phyloP scores from a whole-genome alignment of 2,797 vertebrate species.

The Sebastes umbrosus region DNA sequence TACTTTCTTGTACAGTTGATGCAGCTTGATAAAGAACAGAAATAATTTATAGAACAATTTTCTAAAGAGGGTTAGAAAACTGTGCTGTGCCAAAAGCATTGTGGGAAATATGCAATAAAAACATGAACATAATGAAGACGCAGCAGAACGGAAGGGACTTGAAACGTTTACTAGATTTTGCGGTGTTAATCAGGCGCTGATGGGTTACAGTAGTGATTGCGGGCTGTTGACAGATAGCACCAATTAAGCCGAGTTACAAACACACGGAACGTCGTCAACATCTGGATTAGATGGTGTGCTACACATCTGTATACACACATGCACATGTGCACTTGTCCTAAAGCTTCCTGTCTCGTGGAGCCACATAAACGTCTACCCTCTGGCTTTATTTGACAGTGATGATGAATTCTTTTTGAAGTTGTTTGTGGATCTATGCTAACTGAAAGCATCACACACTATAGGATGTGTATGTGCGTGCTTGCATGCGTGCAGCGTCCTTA shows the following conservation, averaged over 20 bases:
- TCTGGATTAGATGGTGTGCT: conserved; percentile 29
- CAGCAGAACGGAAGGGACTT: not conserved
- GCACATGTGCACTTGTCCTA: not conserved
- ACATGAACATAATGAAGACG: not conserved
- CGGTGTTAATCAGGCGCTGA: not conserved
- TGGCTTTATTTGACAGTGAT: not conserved
- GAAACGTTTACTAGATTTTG: not conserved
- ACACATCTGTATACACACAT: conserved; percentile 15
- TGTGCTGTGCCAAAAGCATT: not conserved
- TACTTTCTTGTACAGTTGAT: not conserved
- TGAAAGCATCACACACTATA: not conserved
- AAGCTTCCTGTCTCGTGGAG: conserved; percentile 9
- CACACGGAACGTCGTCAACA: conserved; percentile 35
- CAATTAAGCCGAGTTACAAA: conserved; percentile 52
- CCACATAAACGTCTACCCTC: conserved; percentile 6
- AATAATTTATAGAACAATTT: not conserved
- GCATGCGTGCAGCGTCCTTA: not conserved
- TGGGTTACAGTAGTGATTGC: conserved; percentile 20
- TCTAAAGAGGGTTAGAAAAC: not conserved
- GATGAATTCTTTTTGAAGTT: conserved; percentile 22
- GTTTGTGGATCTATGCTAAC: conserved; percentile 8
- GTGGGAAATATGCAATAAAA: not conserved
- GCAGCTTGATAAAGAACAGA: not conserved
- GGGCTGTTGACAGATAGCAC: conserved; percentile 49
- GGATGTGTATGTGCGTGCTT: not conserved